These are phyloP conservation scores for Brachionus sp. DNA, from an alignment of 1,140 invertebrate species.

Conservation along the genomic window DNA sequence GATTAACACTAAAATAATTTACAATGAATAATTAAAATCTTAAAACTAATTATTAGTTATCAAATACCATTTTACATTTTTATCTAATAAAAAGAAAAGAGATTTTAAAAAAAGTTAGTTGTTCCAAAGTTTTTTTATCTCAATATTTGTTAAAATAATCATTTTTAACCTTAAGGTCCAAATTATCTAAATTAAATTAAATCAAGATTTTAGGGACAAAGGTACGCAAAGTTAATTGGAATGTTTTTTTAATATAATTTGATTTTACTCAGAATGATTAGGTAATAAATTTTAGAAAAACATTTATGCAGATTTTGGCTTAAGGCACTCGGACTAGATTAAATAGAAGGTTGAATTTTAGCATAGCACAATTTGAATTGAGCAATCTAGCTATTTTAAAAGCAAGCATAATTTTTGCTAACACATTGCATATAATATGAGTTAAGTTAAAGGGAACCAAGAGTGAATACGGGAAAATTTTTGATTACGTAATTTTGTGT, in stretches of 20 bases:
- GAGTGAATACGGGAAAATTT: background rate
- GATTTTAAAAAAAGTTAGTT: background rate
- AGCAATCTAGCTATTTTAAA: background rate
- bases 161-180: background rate
- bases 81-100: background rate
- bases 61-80: background rate
- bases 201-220: background rate
- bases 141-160: background rate
- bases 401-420: background rate
- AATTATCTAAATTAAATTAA: background rate
- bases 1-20: background rate
- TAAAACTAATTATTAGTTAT: background rate
- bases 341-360: background rate
- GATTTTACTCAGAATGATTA: background rate
- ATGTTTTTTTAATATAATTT: background rate
- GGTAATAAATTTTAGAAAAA: background rate
- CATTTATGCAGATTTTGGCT: background rate
- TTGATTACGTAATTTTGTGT: slow-evolving; percentile 26
- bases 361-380: background rate
- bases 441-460: background rate
- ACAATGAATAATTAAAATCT: background rate
- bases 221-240: background rate
- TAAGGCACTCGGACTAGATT: background rate
- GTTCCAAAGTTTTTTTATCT: background rate
- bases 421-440: background rate